Conservation (phyloP, 35 echinoderm and acorn worm genomes). For the Apostichopus californicus region DNA sequence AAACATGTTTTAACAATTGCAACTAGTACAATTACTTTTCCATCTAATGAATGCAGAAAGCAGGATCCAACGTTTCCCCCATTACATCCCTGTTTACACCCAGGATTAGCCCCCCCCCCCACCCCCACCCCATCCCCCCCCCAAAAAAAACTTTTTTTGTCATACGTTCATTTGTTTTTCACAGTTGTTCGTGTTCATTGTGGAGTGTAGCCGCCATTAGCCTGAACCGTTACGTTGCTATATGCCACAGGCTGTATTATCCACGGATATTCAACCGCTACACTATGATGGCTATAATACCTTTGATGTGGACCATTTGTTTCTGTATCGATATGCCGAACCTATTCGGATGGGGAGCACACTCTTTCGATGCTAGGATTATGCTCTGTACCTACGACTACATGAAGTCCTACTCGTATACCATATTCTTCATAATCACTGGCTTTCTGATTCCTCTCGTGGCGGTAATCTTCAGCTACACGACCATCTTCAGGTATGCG, state of each 20-base stretch:
- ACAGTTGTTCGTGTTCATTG: constrained; percentile 78
- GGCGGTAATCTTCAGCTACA: constrained; percentile 66
- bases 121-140: too few relatives aligned
- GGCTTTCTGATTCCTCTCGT: constrained; percentile 66
- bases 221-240: constrained; percentile 75
- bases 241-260: constrained; percentile 73
- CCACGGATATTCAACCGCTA: constrained; percentile 65
- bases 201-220: constrained; percentile 82
- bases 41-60: too few relatives aligned
- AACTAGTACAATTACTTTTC: too few relatives aligned
- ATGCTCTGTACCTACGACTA: constrained; percentile 82
- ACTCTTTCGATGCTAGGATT: constrained; percentile 66
- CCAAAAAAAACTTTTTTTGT: too few relatives aligned
- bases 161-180: background rate
- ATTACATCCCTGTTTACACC: too few relatives aligned
- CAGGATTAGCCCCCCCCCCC: too few relatives aligned
- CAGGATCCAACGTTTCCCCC: too few relatives aligned
- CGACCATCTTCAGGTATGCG: constrained; percentile 50
- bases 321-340: constrained; percentile 82
- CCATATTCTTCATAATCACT: constrained; percentile 71
- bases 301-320: constrained; percentile 71
- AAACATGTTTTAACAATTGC: too few relatives aligned
- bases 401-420: constrained; percentile 71
- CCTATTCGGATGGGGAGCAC: constrained; percentile 76
- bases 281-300: constrained; percentile 65